Evolutionary conservation across 2,888 invertebrate genomes (phyloP).

Genomic region (Trissoscelio sp.): DNA sequence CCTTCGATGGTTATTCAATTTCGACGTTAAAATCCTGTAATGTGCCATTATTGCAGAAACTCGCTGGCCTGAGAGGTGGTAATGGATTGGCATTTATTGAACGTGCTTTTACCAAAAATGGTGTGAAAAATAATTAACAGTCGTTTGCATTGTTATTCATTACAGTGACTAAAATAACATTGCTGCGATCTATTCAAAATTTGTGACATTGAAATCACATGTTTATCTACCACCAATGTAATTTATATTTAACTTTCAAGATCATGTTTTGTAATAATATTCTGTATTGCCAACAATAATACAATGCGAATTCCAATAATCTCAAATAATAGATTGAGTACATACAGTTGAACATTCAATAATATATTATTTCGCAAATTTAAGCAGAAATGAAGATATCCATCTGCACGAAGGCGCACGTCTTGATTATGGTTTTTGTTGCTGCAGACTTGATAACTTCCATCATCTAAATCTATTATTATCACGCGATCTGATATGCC

Average conservation of each 20-base stretch:
- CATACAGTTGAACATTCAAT: background rate
- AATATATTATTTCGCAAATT: slow-evolving; percentile 5
- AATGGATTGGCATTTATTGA: slow-evolving; percentile 76
- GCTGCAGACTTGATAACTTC: slow-evolving; percentile 81
- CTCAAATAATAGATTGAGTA: background rate
- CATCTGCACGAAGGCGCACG: slow-evolving; percentile 44
- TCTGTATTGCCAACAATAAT: background rate
- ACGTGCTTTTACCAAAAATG: slow-evolving; percentile 67
- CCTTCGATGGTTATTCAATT: slow-evolving; percentile 81
- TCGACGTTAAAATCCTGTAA: slow-evolving; percentile 81
- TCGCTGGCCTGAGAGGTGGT: slow-evolving; percentile 62
- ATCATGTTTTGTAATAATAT: background rate
- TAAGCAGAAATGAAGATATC: slow-evolving; percentile 21
- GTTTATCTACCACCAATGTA: background rate
- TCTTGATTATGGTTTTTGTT: slow-evolving; percentile 79
- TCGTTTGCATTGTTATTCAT: too few species aligned
- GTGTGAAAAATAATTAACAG: slow-evolving; percentile 11
- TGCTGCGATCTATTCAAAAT: too few species aligned
- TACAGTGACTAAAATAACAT: too few species aligned
- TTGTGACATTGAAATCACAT: background rate
- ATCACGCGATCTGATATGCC: slow-evolving; percentile 81
- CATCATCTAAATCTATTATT: slow-evolving; percentile 82
- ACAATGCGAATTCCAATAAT: background rate
- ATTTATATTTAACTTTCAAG: background rate
- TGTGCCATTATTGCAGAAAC: slow-evolving; percentile 80